Evolutionary conservation across 2,888 invertebrate genomes (phyloP).

Genomic region (Parnassius smintheus): DNA sequence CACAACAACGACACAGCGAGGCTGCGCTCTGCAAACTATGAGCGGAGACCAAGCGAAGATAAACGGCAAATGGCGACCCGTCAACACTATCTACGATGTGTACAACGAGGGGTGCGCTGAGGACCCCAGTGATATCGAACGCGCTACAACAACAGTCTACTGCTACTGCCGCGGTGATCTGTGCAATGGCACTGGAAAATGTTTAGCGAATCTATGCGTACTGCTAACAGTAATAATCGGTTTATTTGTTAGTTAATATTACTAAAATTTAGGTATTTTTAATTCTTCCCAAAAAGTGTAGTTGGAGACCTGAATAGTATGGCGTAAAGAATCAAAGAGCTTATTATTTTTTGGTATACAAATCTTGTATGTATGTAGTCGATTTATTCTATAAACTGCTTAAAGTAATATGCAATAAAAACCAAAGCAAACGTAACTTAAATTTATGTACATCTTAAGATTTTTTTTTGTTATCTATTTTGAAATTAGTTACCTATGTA

Average conservation of each 20-base stretch:
- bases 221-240: conserved; percentile 27
- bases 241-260: conserved; percentile 28
- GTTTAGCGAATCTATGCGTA: conserved; percentile 12
- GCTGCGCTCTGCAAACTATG: conserved; percentile 87
- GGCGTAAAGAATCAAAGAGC: no score
- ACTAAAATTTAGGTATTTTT: conserved; percentile 2
- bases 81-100: conserved; percentile 83
- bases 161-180: conserved; percentile 88
- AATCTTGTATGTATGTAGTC: no score
- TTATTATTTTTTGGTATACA: no score
- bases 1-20: conserved; percentile 66
- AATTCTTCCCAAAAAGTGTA: no score
- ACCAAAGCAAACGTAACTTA: no score
- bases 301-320: no score
- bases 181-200: conserved; percentile 81
- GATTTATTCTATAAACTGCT: no score
- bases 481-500: no score
- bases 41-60: conserved; percentile 80
- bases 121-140: conserved; percentile 78
- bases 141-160: conserved; percentile 79
- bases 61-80: conserved; percentile 80
- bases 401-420: no score
- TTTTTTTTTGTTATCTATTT: no score
- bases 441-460: no score
- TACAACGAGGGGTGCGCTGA: conserved; percentile 85